phyloP scores from a whole-genome alignment of 2,888 invertebrate species.

The Polydrusus cervinus region DNA sequence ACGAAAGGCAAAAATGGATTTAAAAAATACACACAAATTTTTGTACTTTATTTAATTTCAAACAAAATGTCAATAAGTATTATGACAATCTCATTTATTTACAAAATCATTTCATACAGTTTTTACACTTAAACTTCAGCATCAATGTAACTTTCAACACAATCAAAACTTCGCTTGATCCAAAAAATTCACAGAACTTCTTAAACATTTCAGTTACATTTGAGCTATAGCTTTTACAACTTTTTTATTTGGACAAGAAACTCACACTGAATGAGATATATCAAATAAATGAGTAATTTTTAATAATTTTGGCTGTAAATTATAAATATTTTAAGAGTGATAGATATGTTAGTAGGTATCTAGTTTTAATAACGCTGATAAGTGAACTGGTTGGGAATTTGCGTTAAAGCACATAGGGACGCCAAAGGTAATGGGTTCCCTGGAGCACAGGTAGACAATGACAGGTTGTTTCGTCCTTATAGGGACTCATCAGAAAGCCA shows the following conservation, averaged over 20 bases:
- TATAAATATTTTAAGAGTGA: neutral
- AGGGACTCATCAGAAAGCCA: too few relatives aligned
- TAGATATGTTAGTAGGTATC: constrained; percentile 9
- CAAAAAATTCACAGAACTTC: neutral
- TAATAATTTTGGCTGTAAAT: constrained; percentile 4
- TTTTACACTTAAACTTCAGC: constrained; percentile 50
- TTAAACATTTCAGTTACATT: constrained; percentile 38
- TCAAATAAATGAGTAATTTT: constrained; percentile 16
- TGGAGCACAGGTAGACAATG: too few relatives aligned
- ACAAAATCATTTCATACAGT: constrained; percentile 59
- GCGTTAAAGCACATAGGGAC: too few relatives aligned
- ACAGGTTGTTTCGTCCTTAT: too few relatives aligned
- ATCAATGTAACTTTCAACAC: constrained; percentile 49
- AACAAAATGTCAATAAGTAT: constrained; percentile 58
- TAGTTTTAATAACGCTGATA: neutral
- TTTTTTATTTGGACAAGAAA: constrained; percentile 28
- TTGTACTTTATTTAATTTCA: constrained; percentile 51
- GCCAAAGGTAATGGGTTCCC: too few relatives aligned
- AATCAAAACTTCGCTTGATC: constrained; percentile 36
- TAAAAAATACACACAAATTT: constrained; percentile 18
- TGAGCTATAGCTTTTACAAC: constrained; percentile 33
- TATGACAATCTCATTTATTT: constrained; percentile 60
- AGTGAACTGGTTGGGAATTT: too few relatives aligned
- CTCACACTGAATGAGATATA: constrained; percentile 26
- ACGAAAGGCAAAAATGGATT: too few relatives aligned